These are phyloP conservation scores for Limanda limanda DNA, from an alignment of 2,113 vertebrate genomes.

Conservation along the genomic window DNA sequence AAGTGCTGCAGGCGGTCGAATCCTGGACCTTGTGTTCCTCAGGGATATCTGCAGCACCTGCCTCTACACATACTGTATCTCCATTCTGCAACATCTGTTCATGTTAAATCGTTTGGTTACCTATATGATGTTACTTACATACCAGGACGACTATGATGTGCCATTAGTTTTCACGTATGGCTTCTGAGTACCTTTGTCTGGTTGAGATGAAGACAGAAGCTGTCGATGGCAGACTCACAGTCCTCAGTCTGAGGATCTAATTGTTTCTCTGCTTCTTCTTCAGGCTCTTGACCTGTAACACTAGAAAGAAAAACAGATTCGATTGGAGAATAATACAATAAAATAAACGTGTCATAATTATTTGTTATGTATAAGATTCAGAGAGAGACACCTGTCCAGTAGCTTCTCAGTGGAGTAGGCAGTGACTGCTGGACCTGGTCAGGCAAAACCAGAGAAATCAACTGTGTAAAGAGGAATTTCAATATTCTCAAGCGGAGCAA, in stretches of 20 bases:
- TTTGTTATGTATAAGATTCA: background rate
- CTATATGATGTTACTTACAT: background rate
- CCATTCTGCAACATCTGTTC: conserved; percentile 34
- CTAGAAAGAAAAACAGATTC: conserved; percentile 29
- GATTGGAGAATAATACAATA: conserved; percentile 4
- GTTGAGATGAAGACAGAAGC: conserved; percentile 46
- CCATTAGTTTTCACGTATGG: background rate
- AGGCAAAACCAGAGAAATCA: conserved; percentile 39
- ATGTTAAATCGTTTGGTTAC: background rate
- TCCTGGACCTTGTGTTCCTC: conserved; percentile 42
- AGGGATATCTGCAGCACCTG: conserved; percentile 24
- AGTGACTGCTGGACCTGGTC: conserved; percentile 28
- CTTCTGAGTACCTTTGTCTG: conserved; percentile 36
- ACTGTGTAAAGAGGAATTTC: conserved; percentile 9
- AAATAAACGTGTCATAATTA: background rate
- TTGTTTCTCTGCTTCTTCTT: conserved; percentile 39
- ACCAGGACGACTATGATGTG: background rate
- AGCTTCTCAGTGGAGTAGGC: conserved; percentile 37
- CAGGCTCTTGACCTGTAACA: conserved; percentile 23
- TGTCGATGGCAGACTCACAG: conserved; percentile 21
- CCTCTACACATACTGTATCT: conserved; percentile 25
- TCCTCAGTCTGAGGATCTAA: conserved; percentile 15
- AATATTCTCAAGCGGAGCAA: background rate
- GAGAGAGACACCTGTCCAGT: conserved; percentile 61
- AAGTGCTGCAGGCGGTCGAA: background rate